Evolutionary conservation across 2,113 vertebrate species (phyloP), one percentile per base, ranked within the genome.

Genomic region (Notothenia rossii): DNA sequence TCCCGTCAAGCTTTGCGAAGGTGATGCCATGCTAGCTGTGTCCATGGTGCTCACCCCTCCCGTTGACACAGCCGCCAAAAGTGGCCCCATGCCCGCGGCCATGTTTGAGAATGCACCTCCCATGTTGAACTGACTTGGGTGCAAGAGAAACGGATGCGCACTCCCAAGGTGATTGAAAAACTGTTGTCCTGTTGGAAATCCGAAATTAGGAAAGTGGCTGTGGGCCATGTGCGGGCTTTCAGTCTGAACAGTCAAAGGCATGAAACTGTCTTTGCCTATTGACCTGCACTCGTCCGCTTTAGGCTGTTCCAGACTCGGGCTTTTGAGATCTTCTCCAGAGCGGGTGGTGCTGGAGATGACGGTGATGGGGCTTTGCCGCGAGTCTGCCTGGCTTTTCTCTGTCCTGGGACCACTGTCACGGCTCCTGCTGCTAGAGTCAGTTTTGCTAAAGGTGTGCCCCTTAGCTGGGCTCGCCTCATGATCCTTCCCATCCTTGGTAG

Each of bases 101-200:
- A 99, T 97, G 80, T 97, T 95, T 73, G 97, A 96, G 94, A 99
- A 99, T 1, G 98, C 97, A 0, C 97, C 95, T 14, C 98, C 97
- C 96, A 99, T 97, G 89, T 96, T 96, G 83, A 99, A 99, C 96
- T 99, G 98, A 77, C 97, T 71, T 3, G 98, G 98, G 92, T 99
- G 98, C 86, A 99, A 91, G 75, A 99, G 96, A 67, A 99, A 96
- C 5, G 98, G 97, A 66, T 98, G 97, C 77, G 97, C 96, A 4
- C 96, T 96, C 45, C 96, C 95, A 61, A 97, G 68, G 22, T 97
- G 97, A 91, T 94, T 96, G 93, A 99, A 99, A 95, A 99, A 99
- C 94, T 97, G 98, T 87, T 98, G 98, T 77, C 97, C 95, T 0
- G 96, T 94, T 22, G 97, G 96, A 92, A 99, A 99, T 81, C 96